Evolutionary conservation across 2,113 vertebrate genomes (phyloP), one percentile per base, ranked within the genome.

Genomic region (Quiscalus mexicanus): DNA sequence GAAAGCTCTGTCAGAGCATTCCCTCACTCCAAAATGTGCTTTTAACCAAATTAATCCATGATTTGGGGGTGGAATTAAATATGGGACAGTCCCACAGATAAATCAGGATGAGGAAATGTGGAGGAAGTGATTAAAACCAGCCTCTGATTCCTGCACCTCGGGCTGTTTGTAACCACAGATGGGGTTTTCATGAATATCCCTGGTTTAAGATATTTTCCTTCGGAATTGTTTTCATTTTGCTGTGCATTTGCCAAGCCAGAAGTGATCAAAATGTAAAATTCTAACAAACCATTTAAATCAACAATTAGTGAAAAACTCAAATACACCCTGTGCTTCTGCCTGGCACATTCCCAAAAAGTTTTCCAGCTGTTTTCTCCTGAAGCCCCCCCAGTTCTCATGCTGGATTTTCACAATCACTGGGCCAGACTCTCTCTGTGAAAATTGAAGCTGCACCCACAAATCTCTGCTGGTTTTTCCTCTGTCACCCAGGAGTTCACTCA

Each of bases 241-340:
- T 58, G 59, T 28, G 3, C n/a, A 69, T 95, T 93, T 96, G 77
- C 83, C 91, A 78, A 92, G 44, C 25, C 5, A 0, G 33, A 67
- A 91, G 74, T 41, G 55, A 65, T 76, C n/a, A 64, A 91, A 97
- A 94, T 93, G 33, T 37, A 6, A 37, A 96, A 95, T 70, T 70
- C 76, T 15, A 3, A 69, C 28, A 41, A 80, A 89, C 69, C 91
- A 84, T 42, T 91, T 76, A 23, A 55, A 95, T 71, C 68, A 70
- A 81, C 91, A 96, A 96, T 97, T 81, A 92, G 93, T 47, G 63
- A 71, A 75, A 47, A 4, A 6, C 9, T 74, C 37, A 55, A 79
- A 88, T 24, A 28, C 22, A 44, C 18, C 37, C 8, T 0, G 3
- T 39, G 67, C 39, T 87, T 44, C 50, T 64, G 33, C 23, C 68